These are phyloP conservation scores for Harpagifer antarcticus DNA, from an alignment of 2,797 vertebrate species.

Conservation along the genomic window DNA sequence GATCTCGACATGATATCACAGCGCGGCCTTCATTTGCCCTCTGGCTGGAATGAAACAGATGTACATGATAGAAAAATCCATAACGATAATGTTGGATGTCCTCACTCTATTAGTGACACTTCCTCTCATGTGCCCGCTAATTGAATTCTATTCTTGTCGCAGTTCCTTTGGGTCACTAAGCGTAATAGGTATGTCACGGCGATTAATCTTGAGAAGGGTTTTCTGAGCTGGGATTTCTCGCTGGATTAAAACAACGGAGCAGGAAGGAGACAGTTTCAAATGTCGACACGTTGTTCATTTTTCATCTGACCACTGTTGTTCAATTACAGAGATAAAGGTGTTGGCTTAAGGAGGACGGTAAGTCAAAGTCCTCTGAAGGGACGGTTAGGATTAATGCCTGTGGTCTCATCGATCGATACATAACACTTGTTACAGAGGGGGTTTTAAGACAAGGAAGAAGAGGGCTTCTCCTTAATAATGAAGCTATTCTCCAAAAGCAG, in stretches of 20 bases:
- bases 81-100: conserved; percentile 51
- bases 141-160: conserved; percentile 65
- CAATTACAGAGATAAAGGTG: conserved; percentile 31
- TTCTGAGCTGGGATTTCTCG: conserved; percentile 22
- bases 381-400: conserved; percentile 33
- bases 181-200: conserved; percentile 35
- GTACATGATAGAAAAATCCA: conserved; percentile 67
- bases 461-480: background rate
- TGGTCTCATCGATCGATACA: conserved; percentile 33
- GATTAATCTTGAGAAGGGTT: conserved; percentile 61
- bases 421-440: background rate
- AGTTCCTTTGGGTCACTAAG: conserved; percentile 32
- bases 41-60: conserved; percentile 49
- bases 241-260: conserved; percentile 36
- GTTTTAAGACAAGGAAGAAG: background rate
- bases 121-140: conserved; percentile 52
- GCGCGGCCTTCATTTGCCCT: conserved; percentile 54
- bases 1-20: conserved; percentile 56
- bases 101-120: conserved; percentile 47
- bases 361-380: conserved; percentile 22
- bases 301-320: conserved; percentile 33
- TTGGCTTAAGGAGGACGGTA: conserved; percentile 14
- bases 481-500: background rate
- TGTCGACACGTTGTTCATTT: conserved; percentile 35
- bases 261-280: conserved; percentile 33